Base-by-base conservation (phyloP, 2,797 vertebrate species). In the Lithobates sylvaticus region DNA sequence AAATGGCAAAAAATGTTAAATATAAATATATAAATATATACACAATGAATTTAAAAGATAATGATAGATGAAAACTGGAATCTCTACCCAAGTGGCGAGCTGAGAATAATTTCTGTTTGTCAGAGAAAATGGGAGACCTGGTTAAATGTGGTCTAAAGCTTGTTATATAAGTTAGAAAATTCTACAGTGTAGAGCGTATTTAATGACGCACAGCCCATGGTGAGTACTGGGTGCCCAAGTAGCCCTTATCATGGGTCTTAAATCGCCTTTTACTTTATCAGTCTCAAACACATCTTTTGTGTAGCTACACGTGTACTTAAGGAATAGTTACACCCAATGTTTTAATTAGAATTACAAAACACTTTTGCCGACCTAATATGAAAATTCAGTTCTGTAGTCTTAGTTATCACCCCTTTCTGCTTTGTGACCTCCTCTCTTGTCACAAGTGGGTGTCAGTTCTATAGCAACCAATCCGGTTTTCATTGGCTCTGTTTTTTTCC, bases 1-100 rank as follows among this genome's bases (percentile, higher is more conserved):
- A 84, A 84, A 87, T 87, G 86, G 86, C 86, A 85, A 87, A 86
- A 86, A 86, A 75, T 73, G 86, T 87, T 84, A 84, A 79, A 79
- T 84, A 87, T 86, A 81, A 73, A 82, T 87, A 87, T 78, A 84
- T 67, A 67, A 67, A 67, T 87, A 87, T 87, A 86, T 82, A 82
- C 80, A 82, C 80, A 82, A 83, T 86, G 85, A 86, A 87, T 87
- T 83, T 84, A 83, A 67, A 83, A 78, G 73, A 68, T 69, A 67
- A 76, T 83, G 61, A 75, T 64, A 77, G 70, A 67, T 78, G 70
- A 78, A 83, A 87, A 79, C 29, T 54, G 81, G 74, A 75, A 83
- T 84, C 81, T 84, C 80, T 87, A 79, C 76, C 86, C 81, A 83
- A 87, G 86, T 84, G 86, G 86, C 75, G 81, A 87, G 86, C 86